Evolutionary conservation across 2,113 vertebrate species (phyloP).

Genomic region (Syngnathus typhle): DNA sequence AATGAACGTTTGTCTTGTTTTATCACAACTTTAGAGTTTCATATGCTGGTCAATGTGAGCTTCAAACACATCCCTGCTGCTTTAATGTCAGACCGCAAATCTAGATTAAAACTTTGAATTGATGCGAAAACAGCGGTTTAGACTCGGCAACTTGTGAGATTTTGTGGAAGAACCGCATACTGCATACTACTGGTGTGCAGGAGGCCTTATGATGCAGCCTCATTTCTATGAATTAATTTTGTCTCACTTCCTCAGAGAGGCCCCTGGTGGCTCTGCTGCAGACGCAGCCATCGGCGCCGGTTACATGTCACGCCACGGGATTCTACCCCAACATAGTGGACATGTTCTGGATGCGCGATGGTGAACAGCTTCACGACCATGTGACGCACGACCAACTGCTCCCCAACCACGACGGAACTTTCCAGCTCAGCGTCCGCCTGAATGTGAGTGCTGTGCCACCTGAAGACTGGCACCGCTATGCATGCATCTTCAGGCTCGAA

Average conservation of each 20-base stretch:
- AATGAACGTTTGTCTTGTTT: too few species aligned
- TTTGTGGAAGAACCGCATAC: too few species aligned
- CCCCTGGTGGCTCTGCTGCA: constrained; percentile 25
- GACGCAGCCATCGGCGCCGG: constrained; percentile 31
- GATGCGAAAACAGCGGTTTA: too few species aligned
- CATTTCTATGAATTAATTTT: not conserved
- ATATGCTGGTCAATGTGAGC: too few species aligned
- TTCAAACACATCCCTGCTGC: too few species aligned
- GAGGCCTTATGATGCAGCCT: too few species aligned
- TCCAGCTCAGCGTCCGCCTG: constrained; percentile 40
- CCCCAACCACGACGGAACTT: constrained; percentile 50
- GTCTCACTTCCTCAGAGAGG: not conserved
- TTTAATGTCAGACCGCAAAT: too few species aligned
- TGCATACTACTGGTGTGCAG: too few species aligned
- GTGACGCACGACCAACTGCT: constrained; percentile 38
- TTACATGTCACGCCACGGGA: constrained; percentile 39
- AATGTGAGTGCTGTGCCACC: not conserved
- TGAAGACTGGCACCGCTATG: constrained; percentile 20
- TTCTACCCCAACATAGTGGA: constrained; percentile 31
- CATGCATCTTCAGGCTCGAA: constrained; percentile 28
- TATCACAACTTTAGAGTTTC: too few species aligned
- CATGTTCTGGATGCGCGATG: constrained; percentile 33
- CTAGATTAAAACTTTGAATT: too few species aligned
- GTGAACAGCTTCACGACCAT: constrained; percentile 24
- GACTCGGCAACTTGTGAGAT: too few species aligned